These are phyloP conservation scores for Ameiurus melas DNA, from an alignment of 2,113 vertebrate genomes.

Conservation along the genomic window DNA sequence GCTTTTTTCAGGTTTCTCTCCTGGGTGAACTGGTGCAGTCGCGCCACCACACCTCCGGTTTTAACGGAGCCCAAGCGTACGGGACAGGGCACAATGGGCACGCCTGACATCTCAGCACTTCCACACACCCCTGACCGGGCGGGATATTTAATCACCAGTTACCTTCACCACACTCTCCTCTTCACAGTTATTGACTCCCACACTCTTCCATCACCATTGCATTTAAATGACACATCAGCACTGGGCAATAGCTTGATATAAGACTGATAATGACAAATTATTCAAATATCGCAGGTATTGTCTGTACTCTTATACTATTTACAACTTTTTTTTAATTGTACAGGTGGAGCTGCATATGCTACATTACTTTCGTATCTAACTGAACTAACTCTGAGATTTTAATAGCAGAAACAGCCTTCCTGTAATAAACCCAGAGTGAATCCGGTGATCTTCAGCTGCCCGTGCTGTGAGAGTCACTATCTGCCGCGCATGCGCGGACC, in stretches of 20 bases:
- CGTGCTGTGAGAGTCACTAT: background rate
- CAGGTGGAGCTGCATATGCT: no score
- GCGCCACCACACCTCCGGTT: conserved; percentile 69
- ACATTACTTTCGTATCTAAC: no score
- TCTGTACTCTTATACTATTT: no score
- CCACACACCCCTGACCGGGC: background rate
- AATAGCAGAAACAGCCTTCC: no score
- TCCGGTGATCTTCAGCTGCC: background rate
- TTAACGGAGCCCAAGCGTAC: conserved; percentile 73
- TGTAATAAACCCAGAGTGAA: no score
- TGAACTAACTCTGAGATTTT: no score
- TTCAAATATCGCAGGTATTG: background rate
- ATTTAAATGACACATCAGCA: background rate
- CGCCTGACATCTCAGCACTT: conserved; percentile 33
- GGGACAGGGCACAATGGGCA: conserved; percentile 73
- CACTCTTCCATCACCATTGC: background rate
- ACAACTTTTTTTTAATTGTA: no score
- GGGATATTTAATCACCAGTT: background rate
- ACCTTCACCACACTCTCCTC: background rate
- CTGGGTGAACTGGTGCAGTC: conserved; percentile 75
- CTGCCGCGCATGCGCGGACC: background rate
- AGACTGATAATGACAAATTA: background rate
- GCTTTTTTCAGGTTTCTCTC: conserved; percentile 74
- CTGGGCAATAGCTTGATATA: no score
- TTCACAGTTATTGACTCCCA: background rate